Evolutionary conservation across 2,797 vertebrate species (phyloP).

Genomic region (Pipistrellus nathusii): DNA sequence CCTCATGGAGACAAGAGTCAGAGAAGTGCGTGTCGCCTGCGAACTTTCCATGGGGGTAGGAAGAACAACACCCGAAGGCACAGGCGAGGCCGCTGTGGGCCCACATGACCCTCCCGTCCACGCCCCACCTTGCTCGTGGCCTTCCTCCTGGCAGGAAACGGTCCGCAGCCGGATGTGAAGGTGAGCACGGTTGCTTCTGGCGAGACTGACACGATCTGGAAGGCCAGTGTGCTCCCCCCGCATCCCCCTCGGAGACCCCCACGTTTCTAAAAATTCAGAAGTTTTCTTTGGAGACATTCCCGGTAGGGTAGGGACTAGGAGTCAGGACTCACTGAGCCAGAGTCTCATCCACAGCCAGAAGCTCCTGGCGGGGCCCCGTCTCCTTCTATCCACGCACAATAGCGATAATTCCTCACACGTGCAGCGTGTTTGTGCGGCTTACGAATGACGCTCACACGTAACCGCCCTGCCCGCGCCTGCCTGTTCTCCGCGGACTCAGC

Average conservation of each 20-base stretch:
- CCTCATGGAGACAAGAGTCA: background rate
- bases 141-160: background rate
- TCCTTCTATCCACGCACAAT: background rate
- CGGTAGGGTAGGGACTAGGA: background rate
- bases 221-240: background rate
- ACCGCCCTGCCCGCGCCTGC: background rate
- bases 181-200: rapidly evolving
- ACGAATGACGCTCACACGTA: background rate
- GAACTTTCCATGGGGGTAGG: background rate
- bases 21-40: no score
- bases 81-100: rapidly evolving
- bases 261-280: background rate
- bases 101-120: no score
- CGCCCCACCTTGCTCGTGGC: background rate
- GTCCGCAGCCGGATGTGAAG: background rate
- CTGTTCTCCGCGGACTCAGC: background rate
- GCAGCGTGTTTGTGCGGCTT: rapidly evolving
- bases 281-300: background rate
- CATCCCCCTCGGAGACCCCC: background rate
- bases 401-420: background rate
- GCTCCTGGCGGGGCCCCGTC: background rate
- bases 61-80: background rate
- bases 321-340: background rate
- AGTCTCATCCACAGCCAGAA: background rate
- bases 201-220: background rate